Percentiles rank a stretch among this genome's conserved stretches.
phyloP scores from a whole-genome alignment of 2,888 invertebrate genomes.

The Drosophila colorata region DNA sequence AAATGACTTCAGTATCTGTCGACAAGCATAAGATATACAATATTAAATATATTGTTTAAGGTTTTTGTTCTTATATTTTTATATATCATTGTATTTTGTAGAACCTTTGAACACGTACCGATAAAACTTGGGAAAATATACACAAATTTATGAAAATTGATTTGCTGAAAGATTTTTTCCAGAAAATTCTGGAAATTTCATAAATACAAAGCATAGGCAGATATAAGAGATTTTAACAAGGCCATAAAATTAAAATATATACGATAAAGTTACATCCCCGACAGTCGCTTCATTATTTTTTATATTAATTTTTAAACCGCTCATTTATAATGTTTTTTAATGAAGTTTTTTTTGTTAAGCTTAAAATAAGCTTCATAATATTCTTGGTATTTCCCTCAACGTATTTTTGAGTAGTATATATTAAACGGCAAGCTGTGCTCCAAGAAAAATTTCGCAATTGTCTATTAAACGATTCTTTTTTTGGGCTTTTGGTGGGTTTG shows the following conservation, averaged over 20 bases:
- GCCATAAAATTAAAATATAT: not conserved
- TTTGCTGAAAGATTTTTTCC: too few species aligned
- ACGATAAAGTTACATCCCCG: not conserved
- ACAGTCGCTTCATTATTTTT: not conserved
- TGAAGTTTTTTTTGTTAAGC: not conserved
- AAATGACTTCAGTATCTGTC: not conserved
- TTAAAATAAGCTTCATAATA: not conserved
- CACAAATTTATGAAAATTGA: too few species aligned
- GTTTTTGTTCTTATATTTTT: too few species aligned
- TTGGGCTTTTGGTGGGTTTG: not conserved
- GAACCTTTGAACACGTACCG: too few species aligned
- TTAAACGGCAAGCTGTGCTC: conserved; percentile 2
- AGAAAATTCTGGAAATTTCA: too few species aligned
- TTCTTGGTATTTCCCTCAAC: conserved; percentile 1
- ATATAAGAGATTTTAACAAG: too few species aligned
- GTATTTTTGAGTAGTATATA: conserved; percentile 6
- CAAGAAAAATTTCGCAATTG: not conserved
- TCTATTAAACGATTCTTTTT: conserved; percentile 15
- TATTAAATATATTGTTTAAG: not conserved
- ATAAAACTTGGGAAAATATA: too few species aligned
- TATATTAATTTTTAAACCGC: too few species aligned
- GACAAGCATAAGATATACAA: too few species aligned
- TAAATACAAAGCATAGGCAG: too few species aligned
- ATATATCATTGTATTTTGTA: too few species aligned
- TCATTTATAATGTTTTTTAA: not conserved